Evolutionary conservation across 2,797 vertebrate genomes (phyloP), one percentile per base, ranked within the genome.

Genomic region (Jordanella pulchra): DNA sequence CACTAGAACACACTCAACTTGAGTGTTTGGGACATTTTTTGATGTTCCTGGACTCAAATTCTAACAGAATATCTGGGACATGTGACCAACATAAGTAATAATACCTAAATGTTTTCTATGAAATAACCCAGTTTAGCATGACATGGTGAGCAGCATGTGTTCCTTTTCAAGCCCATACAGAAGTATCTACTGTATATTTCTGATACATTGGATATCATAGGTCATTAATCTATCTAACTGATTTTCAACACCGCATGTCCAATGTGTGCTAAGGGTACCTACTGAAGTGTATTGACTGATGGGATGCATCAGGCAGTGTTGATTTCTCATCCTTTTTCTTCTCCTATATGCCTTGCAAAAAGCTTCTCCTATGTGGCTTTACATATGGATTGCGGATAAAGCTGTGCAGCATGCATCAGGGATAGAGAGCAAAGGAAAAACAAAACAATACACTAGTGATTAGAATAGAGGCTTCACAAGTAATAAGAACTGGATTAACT

Each of bases 371-470:
- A 5, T 21, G 75, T 45, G 73, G 28, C 53, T 42, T 73, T 23
- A 60, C 60, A 35, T 11, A 53, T 53, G 56, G 58, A 75, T 78
- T 77, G 50, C 74, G n/a, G 45, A 42, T 56, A 58, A 65, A 64
- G 81, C 76, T 80, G 69, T 72, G 45, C 28, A 25, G 67, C 75
- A 51, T 69, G 72, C 76, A 76, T 75, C 69, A 83, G 73, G 79
- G 76, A 61, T 65, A 73, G 67, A 84, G 77, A 78, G 63, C 67
- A 71, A 70, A 65, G 83, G 84, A 91, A 92, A 93, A 89, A 81
- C 45, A 68, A 79, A 73, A 71, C 25, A 78, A 88, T 63, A 88
- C 89, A 84, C 71, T 54, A 56, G 63, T 82, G 76, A 86, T 69
- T 63, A 63, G 65, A 79, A 77, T 80, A 67, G 67, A 80, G 74